Conservation (phyloP, 2,888 invertebrate genomes). For the Lasius platythorax region DNA sequence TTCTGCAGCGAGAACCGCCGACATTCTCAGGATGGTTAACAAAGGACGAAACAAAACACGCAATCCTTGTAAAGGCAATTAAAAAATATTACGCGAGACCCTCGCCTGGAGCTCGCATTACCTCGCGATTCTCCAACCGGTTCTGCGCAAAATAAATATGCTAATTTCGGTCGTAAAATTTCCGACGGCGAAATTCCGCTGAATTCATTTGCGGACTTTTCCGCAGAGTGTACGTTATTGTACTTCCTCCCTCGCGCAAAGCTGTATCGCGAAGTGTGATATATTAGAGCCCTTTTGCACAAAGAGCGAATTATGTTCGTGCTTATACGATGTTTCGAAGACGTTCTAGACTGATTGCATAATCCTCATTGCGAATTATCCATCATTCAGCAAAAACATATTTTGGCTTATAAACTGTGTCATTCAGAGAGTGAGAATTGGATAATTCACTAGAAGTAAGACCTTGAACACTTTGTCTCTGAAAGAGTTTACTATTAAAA, state of each 20-base stretch:
- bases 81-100: slow-evolving; percentile 49
- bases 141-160: slow-evolving; percentile 57
- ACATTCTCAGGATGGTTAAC: slow-evolving; percentile 19
- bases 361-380: slow-evolving; percentile 20
- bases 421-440: neutral
- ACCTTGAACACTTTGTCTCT: neutral
- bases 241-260: slow-evolving; percentile 41
- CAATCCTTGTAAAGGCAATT: slow-evolving; percentile 54
- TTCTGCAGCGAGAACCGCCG: neutral
- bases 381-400: neutral
- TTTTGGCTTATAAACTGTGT: neutral
- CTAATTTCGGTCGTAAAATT: slow-evolving; percentile 56
- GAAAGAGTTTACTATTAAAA: neutral
- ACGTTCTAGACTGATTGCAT: slow-evolving; percentile 1
- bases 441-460: neutral
- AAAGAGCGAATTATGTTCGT: slow-evolving; percentile 41
- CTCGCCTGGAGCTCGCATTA: slow-evolving; percentile 34
- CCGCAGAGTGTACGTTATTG: slow-evolving; percentile 42
- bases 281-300: slow-evolving; percentile 44
- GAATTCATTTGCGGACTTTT: slow-evolving; percentile 55
- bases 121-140: slow-evolving; percentile 49
- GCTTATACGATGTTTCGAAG: slow-evolving; percentile 20
- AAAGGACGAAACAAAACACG: slow-evolving; percentile 43
- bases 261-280: slow-evolving; percentile 39
- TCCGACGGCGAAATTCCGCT: slow-evolving; percentile 52